Percentiles rank a stretch among this genome's conserved stretches.
Conservation (phyloP, 1,140 invertebrate genomes). For the Polypedilum pembai region DNA sequence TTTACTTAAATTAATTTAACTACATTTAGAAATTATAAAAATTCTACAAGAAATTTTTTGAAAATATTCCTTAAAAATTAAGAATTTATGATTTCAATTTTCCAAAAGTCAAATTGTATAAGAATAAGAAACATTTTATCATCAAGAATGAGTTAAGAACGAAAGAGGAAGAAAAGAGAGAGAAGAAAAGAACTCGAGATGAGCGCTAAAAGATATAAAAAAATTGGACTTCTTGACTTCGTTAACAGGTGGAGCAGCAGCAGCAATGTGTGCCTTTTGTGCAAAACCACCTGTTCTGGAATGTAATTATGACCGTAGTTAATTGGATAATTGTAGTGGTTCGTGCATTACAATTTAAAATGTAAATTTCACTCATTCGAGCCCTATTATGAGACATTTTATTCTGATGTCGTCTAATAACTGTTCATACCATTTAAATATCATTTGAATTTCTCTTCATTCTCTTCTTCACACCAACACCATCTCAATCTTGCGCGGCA, state of each 20-base stretch:
- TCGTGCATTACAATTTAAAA: neutral
- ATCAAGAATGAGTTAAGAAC: neutral
- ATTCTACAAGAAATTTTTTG: no score
- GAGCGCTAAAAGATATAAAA: neutral
- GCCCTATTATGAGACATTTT: neutral
- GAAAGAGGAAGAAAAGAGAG: neutral
- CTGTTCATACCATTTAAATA: neutral
- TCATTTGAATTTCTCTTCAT: constrained; percentile 13
- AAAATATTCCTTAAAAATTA: no score
- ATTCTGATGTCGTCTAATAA: neutral
- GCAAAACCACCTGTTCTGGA: neutral
- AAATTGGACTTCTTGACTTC: neutral
- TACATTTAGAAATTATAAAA: no score
- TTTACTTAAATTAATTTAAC: no score
- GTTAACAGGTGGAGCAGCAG: neutral
- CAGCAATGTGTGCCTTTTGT: neutral
- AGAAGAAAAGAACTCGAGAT: neutral
- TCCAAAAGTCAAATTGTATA: no score
- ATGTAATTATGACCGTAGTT: neutral
- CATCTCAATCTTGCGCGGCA: neutral
- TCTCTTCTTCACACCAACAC: neutral
- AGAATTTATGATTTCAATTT: no score
- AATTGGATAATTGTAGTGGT: neutral
- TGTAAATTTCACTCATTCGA: neutral
- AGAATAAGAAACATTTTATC: no score